Conservation (phyloP, 2,113 vertebrate species). For the Lampris megalopsis region DNA sequence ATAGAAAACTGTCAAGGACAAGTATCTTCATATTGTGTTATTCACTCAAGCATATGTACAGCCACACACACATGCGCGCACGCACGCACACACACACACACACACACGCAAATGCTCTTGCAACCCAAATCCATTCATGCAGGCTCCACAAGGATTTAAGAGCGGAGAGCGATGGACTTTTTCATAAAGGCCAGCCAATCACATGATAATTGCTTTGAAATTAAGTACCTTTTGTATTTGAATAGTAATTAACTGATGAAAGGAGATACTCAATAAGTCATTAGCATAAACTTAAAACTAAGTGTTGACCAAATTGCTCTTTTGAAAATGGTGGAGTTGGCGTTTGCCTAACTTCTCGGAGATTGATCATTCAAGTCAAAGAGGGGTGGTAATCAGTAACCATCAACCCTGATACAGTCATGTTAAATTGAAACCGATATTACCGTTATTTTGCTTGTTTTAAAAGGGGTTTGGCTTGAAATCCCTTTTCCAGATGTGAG, state of each 20-base stretch:
- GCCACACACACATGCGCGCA: conserved; percentile 1
- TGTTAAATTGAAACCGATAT: conserved; percentile 39
- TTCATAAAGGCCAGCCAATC: conserved; percentile 59
- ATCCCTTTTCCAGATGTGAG: neutral
- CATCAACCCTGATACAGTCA: conserved; percentile 48
- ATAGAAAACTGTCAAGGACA: conserved; percentile 48
- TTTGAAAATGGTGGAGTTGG: conserved; percentile 26
- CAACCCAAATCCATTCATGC: conserved; percentile 44
- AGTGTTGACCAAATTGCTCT: conserved; percentile 43
- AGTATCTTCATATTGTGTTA: neutral
- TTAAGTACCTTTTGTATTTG: conserved; percentile 67
- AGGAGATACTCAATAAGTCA: conserved; percentile 69
- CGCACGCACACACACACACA: neutral
- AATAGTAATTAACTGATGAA: conserved; percentile 73
- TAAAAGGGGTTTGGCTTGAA: neutral
- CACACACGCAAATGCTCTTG: conserved; percentile 1
- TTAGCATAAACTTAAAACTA: conserved; percentile 62
- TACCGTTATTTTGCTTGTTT: conserved; percentile 27
- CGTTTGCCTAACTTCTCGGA: conserved; percentile 18
- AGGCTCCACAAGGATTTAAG: conserved; percentile 55
- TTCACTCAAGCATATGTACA: conserved; percentile 43
- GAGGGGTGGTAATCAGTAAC: conserved; percentile 26
- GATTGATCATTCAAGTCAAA: conserved; percentile 46
- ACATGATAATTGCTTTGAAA: conserved; percentile 71
- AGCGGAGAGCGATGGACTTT: conserved; percentile 28